Base-by-base conservation (phyloP, 2,888 invertebrate species). In the Hylaea fasciaria region DNA sequence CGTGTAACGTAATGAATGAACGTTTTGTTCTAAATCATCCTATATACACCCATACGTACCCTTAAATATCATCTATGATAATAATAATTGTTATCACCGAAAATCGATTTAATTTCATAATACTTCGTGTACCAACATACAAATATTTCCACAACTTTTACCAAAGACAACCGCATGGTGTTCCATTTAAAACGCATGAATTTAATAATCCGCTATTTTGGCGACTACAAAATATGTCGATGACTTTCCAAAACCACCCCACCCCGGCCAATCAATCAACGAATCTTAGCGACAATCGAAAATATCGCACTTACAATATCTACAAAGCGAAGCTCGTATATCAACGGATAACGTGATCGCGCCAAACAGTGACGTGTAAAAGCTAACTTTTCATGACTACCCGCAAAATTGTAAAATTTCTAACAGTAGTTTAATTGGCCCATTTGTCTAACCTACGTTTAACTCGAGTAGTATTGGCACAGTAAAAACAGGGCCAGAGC, bases 321-420 rank as follows among this genome's bases (percentile, higher is more conserved):
- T 88, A 88, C 86, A 87, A 82, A 84, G 86, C 87, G 76, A 88
- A 88, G 86, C 86, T 83, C 81, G 37, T 76, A 72, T 74, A 74
- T 73, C 65, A 74, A 75, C 80, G 82, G 82, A 82, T 1, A 32
- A 32, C 32, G 32, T 32, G 9, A 32, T 9, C 32, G 32, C 32
- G 32, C 32, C 32, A 62, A 51, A 46, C 45, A 71, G 70, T 81
- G 83, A 86, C 70, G 22, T 85, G 85, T 86, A 89, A 89, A 90
- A 90, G 89, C 89, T 89, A 82, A 77, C 64, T 74, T 55, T 60
- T 56, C 72, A 71, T 75, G 76, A 71, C 86, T 83, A 87, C 81
- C 73, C 71, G 82, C 78, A 82, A 85, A 84, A 80, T 84, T 85
- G 82, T 85, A 85, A 83, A 83, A 78, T 12, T 56, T 47, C 56